phyloP scores from a whole-genome alignment of 1,140 invertebrate genomes.

The Amyelois transitella region DNA sequence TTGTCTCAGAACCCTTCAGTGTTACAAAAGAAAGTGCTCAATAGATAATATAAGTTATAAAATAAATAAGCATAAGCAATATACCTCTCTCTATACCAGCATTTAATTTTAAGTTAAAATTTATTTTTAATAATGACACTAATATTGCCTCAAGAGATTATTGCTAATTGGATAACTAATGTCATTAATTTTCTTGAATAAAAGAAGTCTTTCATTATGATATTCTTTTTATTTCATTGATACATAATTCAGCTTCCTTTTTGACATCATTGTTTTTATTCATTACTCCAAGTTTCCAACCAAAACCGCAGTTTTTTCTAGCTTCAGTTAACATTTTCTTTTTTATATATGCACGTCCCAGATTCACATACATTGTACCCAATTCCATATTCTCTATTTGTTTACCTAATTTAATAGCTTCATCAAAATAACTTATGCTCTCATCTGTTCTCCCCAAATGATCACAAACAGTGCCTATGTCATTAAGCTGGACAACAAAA shows the following conservation, averaged over 20 bases:
- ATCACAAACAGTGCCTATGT: conserved; percentile 85
- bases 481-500: conserved; percentile 87
- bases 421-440: conserved; percentile 81
- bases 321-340: conserved; percentile 82
- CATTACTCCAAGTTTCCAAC: conserved; percentile 80
- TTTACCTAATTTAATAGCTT: conserved; percentile 82
- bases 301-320: conserved; percentile 81
- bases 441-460: conserved; percentile 79
- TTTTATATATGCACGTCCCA: conserved; percentile 86
- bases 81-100: neutral
- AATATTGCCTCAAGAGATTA: neutral
- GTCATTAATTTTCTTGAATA: conserved; percentile 18
- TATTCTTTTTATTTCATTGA: conserved; percentile 76
- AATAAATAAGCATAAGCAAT: neutral
- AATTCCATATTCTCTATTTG: conserved; percentile 80
- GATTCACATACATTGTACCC: conserved; percentile 86
- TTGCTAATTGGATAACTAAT: conserved; percentile 1
- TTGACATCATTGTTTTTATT: conserved; percentile 78
- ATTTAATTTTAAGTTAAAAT: neutral
- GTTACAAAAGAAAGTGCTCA: conserved; percentile 88
- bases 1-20: conserved; percentile 83
- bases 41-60: conserved; percentile 27
- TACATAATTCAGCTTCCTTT: conserved; percentile 81
- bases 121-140: neutral
- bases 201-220: conserved; percentile 30